A percentile compares a stretch with the other conserved stretches of the same genome.
phyloP scores from a whole-genome alignment of 1,140 invertebrate genomes.

The Gryon sp. region DNA sequence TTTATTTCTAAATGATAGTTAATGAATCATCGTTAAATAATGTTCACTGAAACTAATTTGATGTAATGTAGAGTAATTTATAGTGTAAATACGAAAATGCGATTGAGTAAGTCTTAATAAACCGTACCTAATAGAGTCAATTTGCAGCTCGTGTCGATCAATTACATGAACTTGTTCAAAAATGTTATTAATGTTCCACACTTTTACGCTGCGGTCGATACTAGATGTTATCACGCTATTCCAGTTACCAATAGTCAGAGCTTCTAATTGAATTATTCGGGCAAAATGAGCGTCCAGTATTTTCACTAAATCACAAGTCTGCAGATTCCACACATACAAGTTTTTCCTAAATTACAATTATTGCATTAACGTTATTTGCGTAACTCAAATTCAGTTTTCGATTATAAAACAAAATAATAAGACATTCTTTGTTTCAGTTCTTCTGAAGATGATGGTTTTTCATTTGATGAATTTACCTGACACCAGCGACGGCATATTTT shows the following conservation, averaged over 20 bases:
- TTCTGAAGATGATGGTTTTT: background rate
- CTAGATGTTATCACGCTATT: constrained; percentile 98
- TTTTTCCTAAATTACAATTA: too few relatives aligned
- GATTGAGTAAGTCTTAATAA: too few relatives aligned
- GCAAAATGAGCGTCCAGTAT: constrained; percentile 98
- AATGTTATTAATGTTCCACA: constrained; percentile 99
- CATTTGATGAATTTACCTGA: constrained; percentile 81
- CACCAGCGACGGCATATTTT: constrained; percentile 96
- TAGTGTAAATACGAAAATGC: too few relatives aligned
- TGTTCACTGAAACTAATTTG: too few relatives aligned
- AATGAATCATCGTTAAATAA: too few relatives aligned
- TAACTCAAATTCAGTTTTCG: too few relatives aligned
- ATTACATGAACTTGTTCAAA: constrained; percentile 98
- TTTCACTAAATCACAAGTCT: constrained; percentile 90
- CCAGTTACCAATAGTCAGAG: constrained; percentile 92
- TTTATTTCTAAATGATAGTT: too few relatives aligned
- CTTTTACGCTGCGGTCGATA: constrained; percentile 98
- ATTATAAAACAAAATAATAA: too few relatives aligned
- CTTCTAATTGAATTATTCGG: constrained; percentile 94
- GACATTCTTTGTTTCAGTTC: background rate
- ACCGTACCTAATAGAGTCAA: constrained; percentile 95
- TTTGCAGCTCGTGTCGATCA: constrained; percentile 96
- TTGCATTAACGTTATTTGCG: background rate
- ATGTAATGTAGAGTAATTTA: too few relatives aligned
- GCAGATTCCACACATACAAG: constrained; percentile 95